These are phyloP conservation scores for Anguilla anguilla DNA, from an alignment of 2,797 vertebrate genomes.

Conservation along the genomic window DNA sequence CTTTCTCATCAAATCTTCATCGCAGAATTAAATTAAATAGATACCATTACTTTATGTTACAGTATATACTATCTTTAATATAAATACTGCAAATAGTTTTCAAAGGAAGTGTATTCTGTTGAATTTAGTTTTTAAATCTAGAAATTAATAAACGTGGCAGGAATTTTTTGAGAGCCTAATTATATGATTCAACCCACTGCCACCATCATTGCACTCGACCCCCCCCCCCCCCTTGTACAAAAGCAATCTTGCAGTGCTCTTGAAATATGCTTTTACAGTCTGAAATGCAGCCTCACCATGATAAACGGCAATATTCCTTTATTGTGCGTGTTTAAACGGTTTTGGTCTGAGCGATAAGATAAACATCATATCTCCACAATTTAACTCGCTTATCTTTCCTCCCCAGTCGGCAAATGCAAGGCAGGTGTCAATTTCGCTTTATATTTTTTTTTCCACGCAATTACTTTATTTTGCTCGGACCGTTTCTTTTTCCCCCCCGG, in stretches of 20 bases:
- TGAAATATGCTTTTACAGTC: conserved; percentile 54
- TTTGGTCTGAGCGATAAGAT: conserved; percentile 74
- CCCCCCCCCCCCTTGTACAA: conserved; percentile 60
- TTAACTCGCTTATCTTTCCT: conserved; percentile 78
- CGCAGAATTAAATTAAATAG: background rate
- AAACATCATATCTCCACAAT: conserved; percentile 77
- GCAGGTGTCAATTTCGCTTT: conserved; percentile 72
- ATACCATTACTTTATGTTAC: background rate
- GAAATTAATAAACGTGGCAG: background rate
- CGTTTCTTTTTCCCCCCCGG: conserved; percentile 29
- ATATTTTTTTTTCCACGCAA: conserved; percentile 48
- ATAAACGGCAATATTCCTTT: conserved; percentile 59
- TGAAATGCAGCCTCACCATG: conserved; percentile 57
- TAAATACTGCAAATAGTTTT: background rate
- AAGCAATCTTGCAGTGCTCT: conserved; percentile 52
- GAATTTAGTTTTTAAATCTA: background rate
- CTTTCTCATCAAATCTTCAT: background rate
- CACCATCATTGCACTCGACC: conserved; percentile 59
- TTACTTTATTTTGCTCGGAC: conserved; percentile 27
- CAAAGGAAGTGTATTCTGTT: background rate
- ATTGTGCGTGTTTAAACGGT: conserved; percentile 65
- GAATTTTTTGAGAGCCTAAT: conserved; percentile 58
- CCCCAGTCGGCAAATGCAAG: conserved; percentile 75
- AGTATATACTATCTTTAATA: background rate
- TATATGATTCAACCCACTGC: conserved; percentile 60